Conservation (phyloP, 2,888 invertebrate species). For the Oscheius sp. region DNA sequence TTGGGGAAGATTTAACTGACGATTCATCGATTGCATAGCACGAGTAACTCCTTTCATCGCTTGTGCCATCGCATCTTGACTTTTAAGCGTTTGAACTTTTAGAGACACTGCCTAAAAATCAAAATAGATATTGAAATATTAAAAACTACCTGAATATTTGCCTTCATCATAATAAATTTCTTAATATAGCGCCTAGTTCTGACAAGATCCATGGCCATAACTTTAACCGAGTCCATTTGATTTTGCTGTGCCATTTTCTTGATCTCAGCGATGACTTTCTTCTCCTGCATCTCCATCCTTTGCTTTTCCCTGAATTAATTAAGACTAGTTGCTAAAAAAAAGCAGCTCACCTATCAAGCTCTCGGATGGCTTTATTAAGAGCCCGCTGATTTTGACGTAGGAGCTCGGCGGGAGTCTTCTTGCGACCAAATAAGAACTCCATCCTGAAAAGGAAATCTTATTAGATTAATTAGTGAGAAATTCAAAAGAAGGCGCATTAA, state of each 20-base stretch:
- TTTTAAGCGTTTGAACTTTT: constrained; percentile 95
- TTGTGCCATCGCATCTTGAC: constrained; percentile 98
- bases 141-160: constrained; percentile 83
- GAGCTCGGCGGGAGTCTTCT: constrained; percentile 96
- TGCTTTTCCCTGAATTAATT: constrained; percentile 40
- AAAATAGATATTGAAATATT: neutral
- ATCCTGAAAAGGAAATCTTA: constrained; percentile 47
- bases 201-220: constrained; percentile 98
- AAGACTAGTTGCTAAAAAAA: neutral
- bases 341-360: constrained; percentile 80
- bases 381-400: constrained; percentile 96
- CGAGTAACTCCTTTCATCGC: constrained; percentile 98
- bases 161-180: constrained; percentile 99
- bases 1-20: constrained; percentile 90
- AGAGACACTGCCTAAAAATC: constrained; percentile 81
- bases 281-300: constrained; percentile 96
- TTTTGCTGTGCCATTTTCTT: constrained; percentile 98
- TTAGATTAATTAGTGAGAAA: neutral
- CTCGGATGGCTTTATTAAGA: constrained; percentile 95
- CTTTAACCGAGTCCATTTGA: constrained; percentile 99
- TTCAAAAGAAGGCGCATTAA: neutral
- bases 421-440: constrained; percentile 85
- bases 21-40: constrained; percentile 98
- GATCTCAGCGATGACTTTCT: constrained; percentile 95
- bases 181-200: constrained; percentile 91